Conservation (phyloP, 1,140 invertebrate genomes). For the Vollenhovia emeryi region DNA sequence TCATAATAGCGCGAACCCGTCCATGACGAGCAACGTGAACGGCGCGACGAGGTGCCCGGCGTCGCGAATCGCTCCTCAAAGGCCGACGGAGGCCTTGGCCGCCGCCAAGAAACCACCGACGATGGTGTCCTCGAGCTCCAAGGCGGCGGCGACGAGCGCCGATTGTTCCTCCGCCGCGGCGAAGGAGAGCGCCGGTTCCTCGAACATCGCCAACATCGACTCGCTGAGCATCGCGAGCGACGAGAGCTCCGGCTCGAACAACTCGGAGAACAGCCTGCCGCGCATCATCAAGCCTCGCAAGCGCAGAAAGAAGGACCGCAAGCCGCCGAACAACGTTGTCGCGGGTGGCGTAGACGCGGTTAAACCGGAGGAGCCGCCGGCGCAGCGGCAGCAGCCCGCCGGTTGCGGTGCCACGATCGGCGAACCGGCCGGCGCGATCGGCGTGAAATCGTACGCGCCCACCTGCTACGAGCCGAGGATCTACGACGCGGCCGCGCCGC, state of each 20-base stretch:
- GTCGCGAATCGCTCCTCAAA: constrained; percentile 64
- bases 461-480: constrained; percentile 76
- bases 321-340: constrained; percentile 85
- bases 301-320: constrained; percentile 94
- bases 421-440: constrained; percentile 76
- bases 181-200: constrained; percentile 63
- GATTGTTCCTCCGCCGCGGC: constrained; percentile 54
- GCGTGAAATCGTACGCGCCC: constrained; percentile 80
- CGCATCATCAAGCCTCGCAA: constrained; percentile 95
- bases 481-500: constrained; percentile 65
- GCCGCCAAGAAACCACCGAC: constrained; percentile 44
- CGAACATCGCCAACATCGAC: constrained; percentile 85
- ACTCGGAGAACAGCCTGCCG: constrained; percentile 92
- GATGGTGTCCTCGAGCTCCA: constrained; percentile 6
- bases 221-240: constrained; percentile 90
- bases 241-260: constrained; percentile 90
- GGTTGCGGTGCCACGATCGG: neutral
- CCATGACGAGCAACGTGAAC: constrained; percentile 56
- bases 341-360: constrained; percentile 75
- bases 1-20: neutral
- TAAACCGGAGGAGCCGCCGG: constrained; percentile 83
- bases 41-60: constrained; percentile 33
- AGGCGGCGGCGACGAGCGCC: constrained; percentile 48
- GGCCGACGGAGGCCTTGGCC: constrained; percentile 57
- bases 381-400: constrained; percentile 77